Evolutionary conservation across 2,113 vertebrate species (phyloP), one percentile per base, ranked within the genome.

Genomic region (Larimichthys polyactis): DNA sequence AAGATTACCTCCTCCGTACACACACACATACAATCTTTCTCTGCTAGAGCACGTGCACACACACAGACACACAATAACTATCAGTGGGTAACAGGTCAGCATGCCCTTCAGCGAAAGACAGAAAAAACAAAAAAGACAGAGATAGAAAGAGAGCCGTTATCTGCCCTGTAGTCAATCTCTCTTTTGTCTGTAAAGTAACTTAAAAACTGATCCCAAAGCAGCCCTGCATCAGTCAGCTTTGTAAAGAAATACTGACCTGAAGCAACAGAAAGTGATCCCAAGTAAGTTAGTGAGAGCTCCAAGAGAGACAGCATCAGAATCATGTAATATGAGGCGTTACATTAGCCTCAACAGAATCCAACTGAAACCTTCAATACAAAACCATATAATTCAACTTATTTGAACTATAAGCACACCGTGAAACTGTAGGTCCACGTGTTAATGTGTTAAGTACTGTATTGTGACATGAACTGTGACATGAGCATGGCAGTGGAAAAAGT

Each of bases 31-130:
- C 64, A 65, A 48, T 20, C 3, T 76, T 24, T 65, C 32, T 68
- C 69, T 24, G 20, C 29, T 4, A 19, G 5, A 17, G 1, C 59
- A 19, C 3, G 0, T 2, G 9, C 43, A 65, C 69, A 77, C 75
- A 68, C 75, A 55, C 48, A 77, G 66, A 79, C 40, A 75, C 52
- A 78, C 36, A 19, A 71, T 36, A 40, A 63, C 44, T 51, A 43
- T 73, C 64, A 83, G 71, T 73, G 70, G 74, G 82, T 58, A 67
- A 49, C 43, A 57, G 86, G 89, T 90, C 84, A 87, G 78, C 70
- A 27, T 85, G 77, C 65, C 82, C 81, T 85, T 75, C 71, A 80
- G 19, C 70, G 2, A 71, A 44, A 36, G 15, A 71, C 11, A 3
- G 22, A 0, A 64, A 82, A 49, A 63, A 3, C 9, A 40, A 58